These are phyloP conservation scores for Cephalopachus bancanus DNA, from an alignment of 2,797 vertebrate genomes.

Conservation along the genomic window DNA sequence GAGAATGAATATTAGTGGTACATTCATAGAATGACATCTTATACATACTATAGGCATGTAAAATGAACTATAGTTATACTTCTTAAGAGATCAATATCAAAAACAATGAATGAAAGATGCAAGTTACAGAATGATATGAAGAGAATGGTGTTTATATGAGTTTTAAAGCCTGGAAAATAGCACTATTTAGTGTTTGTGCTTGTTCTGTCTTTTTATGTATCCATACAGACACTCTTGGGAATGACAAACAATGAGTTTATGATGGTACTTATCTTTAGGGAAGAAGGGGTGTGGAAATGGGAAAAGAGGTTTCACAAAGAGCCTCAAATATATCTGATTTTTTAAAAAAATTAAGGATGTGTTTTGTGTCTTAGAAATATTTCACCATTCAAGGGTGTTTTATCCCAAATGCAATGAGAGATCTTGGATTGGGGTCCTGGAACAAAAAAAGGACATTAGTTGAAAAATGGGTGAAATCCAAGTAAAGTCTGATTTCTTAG, in stretches of 20 bases:
- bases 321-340: background rate
- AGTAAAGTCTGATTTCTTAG: background rate
- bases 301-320: background rate
- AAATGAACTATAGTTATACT: background rate
- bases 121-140: background rate
- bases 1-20: background rate
- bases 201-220: background rate
- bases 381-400: constrained; percentile 29
- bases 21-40: constrained; percentile 15
- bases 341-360: constrained; percentile 5
- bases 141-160: background rate
- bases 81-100: constrained; percentile 36
- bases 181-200: background rate
- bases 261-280: background rate
- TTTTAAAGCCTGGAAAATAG: constrained; percentile 35
- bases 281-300: background rate
- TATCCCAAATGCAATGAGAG: constrained; percentile 13
- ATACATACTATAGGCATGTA: background rate
- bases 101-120: constrained; percentile 49
- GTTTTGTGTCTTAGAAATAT: constrained; percentile 42
- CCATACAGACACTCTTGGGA: background rate
- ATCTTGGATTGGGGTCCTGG: constrained; percentile 21
- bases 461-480: constrained; percentile 50
- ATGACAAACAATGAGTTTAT: background rate
- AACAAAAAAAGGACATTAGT: constrained; percentile 51